phyloP scores from a whole-genome alignment of 1,140 invertebrate genomes.

The Charaxes varanes region DNA sequence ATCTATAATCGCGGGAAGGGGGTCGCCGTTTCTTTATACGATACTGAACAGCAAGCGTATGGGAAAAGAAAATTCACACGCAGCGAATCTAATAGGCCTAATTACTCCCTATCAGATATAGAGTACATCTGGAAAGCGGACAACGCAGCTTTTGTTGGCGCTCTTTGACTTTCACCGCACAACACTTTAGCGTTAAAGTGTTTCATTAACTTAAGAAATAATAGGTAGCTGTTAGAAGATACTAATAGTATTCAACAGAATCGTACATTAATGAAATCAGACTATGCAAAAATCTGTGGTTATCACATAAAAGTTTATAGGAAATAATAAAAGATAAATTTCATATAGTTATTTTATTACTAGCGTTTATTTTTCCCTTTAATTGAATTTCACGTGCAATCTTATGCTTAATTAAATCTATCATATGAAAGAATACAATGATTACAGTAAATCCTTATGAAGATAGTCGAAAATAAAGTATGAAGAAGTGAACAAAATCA shows the following conservation, averaged over 20 bases:
- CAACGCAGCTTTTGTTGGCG: background rate
- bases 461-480: no score
- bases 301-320: background rate
- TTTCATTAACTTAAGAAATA: no score
- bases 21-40: constrained; percentile 14
- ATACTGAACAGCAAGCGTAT: constrained; percentile 11
- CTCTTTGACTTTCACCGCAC: constrained; percentile 6
- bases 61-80: constrained; percentile 22
- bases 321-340: background rate
- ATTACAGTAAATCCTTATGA: no score
- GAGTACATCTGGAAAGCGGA: constrained; percentile 6
- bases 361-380: constrained; percentile 15
- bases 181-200: background rate
- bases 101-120: constrained; percentile 17
- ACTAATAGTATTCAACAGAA: no score
- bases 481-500: no score
- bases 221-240: no score
- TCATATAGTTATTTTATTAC: constrained; percentile 10
- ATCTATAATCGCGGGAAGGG: constrained; percentile 15
- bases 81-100: constrained; percentile 16
- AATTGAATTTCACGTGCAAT: constrained; percentile 21
- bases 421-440: no score
- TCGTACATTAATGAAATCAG: background rate
- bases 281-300: background rate
- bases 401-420: no score